Conservation (phyloP, 2,113 vertebrate genomes). For the Anhinga anhinga region DNA sequence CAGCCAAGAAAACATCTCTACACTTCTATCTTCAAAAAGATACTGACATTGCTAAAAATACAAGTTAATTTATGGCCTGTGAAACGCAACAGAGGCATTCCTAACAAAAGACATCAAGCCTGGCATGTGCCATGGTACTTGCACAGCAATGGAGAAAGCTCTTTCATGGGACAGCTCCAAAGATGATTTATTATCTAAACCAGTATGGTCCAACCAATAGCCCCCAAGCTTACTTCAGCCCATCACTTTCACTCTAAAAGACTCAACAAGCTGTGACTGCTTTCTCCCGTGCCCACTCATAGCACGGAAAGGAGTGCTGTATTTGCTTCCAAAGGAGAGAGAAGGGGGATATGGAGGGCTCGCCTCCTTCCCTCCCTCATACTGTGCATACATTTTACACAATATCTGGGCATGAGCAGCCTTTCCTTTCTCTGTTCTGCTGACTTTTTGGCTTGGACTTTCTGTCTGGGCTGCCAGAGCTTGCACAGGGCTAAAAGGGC, state of each 20-base stretch:
- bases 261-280: neutral
- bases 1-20: neutral
- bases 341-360: neutral
- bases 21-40: neutral
- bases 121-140: neutral
- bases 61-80: neutral
- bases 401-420: neutral
- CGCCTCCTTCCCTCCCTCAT: neutral
- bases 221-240: neutral
- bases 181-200: neutral
- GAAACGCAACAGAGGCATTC: neutral
- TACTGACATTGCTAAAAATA: neutral
- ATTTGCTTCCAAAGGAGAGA: neutral
- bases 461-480: neutral
- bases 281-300: neutral
- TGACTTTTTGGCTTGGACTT: neutral
- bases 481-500: neutral
- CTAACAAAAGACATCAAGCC: neutral
- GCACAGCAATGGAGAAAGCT: neutral
- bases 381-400: neutral
- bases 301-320: neutral
- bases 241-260: neutral
- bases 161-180: neutral
- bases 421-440: neutral
- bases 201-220: neutral